These are phyloP conservation scores for Fissipunctia ypsillon DNA, from an alignment of 2,888 invertebrate genomes.

Conservation along the genomic window DNA sequence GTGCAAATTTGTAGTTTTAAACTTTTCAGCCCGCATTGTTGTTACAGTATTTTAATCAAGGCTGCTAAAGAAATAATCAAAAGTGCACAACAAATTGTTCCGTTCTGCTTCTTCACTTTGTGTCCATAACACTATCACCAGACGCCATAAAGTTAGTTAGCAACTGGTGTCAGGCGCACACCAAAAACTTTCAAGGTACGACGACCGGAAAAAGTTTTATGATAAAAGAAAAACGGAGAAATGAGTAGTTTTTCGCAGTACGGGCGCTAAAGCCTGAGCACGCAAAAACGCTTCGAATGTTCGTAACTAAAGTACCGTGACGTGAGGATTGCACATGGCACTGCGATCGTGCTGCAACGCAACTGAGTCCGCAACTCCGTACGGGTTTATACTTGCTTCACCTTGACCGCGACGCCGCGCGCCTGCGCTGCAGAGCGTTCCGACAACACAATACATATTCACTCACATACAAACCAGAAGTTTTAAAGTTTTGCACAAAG, in stretches of 20 bases:
- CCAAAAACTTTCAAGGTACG: neutral
- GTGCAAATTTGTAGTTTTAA: neutral
- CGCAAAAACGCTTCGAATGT: slow-evolving; percentile 24
- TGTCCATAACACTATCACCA: neutral
- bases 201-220: slow-evolving; percentile 7
- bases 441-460: neutral
- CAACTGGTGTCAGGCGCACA: slow-evolving; percentile 35
- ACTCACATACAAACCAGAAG: neutral
- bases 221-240: neutral
- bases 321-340: slow-evolving; percentile 28
- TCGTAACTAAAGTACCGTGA: slow-evolving; percentile 30
- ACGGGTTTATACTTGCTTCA: slow-evolving; percentile 23
- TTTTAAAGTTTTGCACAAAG: slow-evolving; percentile 23
- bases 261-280: slow-evolving; percentile 5
- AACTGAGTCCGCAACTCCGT: slow-evolving; percentile 33
- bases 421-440: slow-evolving; percentile 38
- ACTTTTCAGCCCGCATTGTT: neutral
- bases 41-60: neutral
- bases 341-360: slow-evolving; percentile 25
- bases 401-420: slow-evolving; percentile 35
- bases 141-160: slow-evolving; percentile 15
- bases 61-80: neutral
- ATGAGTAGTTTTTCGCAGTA: neutral
- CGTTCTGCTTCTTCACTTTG: slow-evolving; percentile 3
- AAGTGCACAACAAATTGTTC: neutral